Evolutionary conservation across 2,888 invertebrate genomes (phyloP), one percentile per base, ranked within the genome.

Genomic region (Diploptera punctata): DNA sequence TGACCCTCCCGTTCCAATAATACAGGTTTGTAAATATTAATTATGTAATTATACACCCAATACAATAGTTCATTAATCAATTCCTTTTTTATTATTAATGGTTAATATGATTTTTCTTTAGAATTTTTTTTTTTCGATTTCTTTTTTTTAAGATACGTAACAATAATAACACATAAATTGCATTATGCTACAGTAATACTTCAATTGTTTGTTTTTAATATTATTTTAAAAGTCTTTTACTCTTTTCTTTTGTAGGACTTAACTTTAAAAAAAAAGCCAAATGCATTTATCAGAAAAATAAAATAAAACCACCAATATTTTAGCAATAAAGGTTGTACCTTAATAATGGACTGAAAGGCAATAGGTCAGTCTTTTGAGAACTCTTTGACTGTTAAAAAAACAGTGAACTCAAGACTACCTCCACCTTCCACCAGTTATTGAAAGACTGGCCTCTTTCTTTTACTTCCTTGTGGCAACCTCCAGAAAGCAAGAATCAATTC

Each of bases 401-500:
- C 52, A 21, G 9, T 19, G 24, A 57, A 29, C 29, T 57, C 57
- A 57, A 44, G 44, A 44, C 44, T 24, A 61, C 16, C 29, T 18
- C 44, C 21, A n/a, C 21, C 18, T 38, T 54, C 16, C n/a, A 10
- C 19, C 19, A 38, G 29, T 43, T 21, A 38, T 62, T 62, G 10
- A 13, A 62, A 18, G 18, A 62, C 16, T 38, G 43, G 21, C 19
- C 21, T 21, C 10, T 16, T 13, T 33, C 10, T 5, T 33, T n/a
- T n/a, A n/a, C n/a, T n/a, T n/a, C 10, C 33, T 33, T 33, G 5
- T 19, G 21, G 13, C n/a, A 62, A 44, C 24, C 18, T 47, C 44
- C 26, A 57, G 19, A 33, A 65, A 65, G 65, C 65, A 65, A 44
- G 65, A 65, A 65, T 44, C 26, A 43, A 65, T n/a, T n/a, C n/a